phyloP scores from a whole-genome alignment of 92 coral and sea anemone species.

The Porites rus region DNA sequence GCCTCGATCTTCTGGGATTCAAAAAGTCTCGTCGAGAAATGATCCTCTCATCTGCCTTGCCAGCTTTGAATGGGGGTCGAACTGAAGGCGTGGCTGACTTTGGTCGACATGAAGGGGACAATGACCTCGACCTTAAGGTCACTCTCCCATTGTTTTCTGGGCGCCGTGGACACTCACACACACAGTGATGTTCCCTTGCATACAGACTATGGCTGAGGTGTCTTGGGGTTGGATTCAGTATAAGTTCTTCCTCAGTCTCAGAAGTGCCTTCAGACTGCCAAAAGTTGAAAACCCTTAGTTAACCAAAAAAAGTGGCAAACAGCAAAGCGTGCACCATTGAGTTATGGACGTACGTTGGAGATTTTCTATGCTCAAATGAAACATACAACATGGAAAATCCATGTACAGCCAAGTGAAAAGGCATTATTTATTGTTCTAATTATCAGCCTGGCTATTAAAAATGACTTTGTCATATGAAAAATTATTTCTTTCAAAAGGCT shows the following conservation, averaged over 20 bases:
- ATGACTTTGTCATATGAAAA: no score
- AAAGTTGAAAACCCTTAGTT: no score
- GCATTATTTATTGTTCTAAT: no score
- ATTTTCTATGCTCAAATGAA: no score
- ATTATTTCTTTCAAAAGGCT: no score
- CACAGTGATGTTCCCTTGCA: conserved; percentile 80
- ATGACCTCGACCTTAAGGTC: conserved; percentile 84
- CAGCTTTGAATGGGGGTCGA: conserved; percentile 96
- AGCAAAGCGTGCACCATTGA: not conserved
- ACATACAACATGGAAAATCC: no score
- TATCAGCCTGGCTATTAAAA: no score
- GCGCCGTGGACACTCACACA: conserved; percentile 97
- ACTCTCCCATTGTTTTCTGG: conserved; percentile 94
- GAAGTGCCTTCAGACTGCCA: conserved; percentile 69
- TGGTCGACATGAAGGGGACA: conserved; percentile 85
- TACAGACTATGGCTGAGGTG: conserved; percentile 59
- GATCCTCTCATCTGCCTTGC: conserved; percentile 90
- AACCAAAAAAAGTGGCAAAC: not conserved
- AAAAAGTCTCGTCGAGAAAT: conserved; percentile 91
- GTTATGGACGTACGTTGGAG: no score
- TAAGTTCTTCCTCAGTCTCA: conserved; percentile 90
- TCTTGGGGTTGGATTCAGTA: conserved; percentile 63
- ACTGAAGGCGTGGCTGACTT: conserved; percentile 72
- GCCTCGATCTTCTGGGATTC: conserved; percentile 47
- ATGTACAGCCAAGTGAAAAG: no score